Evolutionary conservation across 2,888 invertebrate genomes (phyloP), one percentile per base, ranked within the genome.

Genomic region (Chymomyza amoena): DNA sequence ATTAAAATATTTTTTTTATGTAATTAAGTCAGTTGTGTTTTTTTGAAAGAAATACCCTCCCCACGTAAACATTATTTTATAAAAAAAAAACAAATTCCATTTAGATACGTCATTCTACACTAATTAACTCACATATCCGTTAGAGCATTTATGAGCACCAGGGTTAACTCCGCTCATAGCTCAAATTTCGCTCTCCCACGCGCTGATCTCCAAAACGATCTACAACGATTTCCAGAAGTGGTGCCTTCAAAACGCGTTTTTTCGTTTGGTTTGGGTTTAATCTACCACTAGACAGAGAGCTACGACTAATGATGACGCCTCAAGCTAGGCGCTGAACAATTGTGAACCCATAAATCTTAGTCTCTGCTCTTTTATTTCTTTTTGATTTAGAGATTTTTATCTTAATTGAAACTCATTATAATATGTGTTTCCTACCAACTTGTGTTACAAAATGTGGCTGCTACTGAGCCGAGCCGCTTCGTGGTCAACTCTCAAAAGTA

Each of bases 331-430:
- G 69, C 76, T 87, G 75, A 68, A 74, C 82, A 88, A 81, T 84
- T 88, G 80, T 79, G 80, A 81, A 76, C 79, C 73, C 72, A 86
- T 86, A 81, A 86, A 86, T 86, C 89, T 82, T 78, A 75, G 84
- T 81, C 87, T 86, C 59, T 54, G 69, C 61, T 59, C 32, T 59
- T 59, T 59, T 59, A 28, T 59, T 59, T 28, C 28, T 68, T 76
- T 88, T 84, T 79, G 87, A 78, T 84, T 81, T 78, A 52, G 64
- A 80, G 87, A 87, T 87, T 78, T 80, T 76, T 88, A 87, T 87
- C 87, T 89, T 86, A 87, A 87, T 88, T 87, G 89, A 77, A 78
- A 79, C 82, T 88, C 84, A 87, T 87, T 85, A 85, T 87, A 87
- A 87, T 88, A 84, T 83, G 86, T 75, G 79, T 87, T 84, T 87